phyloP scores from a whole-genome alignment of 1,140 invertebrate species.

The Vanessa atalanta region DNA sequence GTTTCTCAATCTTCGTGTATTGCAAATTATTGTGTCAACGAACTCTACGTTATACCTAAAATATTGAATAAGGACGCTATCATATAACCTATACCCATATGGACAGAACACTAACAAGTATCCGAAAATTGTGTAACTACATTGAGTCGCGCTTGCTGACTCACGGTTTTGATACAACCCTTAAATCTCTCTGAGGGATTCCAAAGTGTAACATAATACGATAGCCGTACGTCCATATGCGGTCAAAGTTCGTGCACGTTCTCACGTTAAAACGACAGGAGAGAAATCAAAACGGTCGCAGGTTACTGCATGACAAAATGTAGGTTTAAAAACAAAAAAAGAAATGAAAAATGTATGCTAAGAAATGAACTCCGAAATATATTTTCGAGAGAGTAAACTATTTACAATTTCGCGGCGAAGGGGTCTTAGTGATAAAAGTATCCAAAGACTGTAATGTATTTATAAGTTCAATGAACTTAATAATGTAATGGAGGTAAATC shows the following conservation, averaged over 20 bases:
- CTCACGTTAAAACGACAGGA: conserved; percentile 41
- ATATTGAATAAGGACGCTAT: conserved; percentile 27
- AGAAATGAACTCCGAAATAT: conserved; percentile 72
- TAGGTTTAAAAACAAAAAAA: conserved; percentile 45
- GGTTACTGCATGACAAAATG: conserved; percentile 53
- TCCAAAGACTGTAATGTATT: conserved; percentile 80
- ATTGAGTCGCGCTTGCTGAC: background rate
- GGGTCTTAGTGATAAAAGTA: conserved; percentile 76
- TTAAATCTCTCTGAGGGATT: background rate
- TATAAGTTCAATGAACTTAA: conserved; percentile 75
- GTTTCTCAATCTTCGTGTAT: background rate
- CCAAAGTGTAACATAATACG: background rate
- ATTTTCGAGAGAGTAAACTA: conserved; percentile 77
- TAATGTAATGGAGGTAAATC: conserved; percentile 61
- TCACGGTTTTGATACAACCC: background rate
- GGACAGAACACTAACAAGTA: conserved; percentile 18
- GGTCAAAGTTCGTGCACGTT: conserved; percentile 41
- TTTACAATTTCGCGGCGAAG: conserved; percentile 70
- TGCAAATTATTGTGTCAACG: background rate
- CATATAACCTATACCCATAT: conserved; percentile 42
- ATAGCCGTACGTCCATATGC: conserved; percentile 47
- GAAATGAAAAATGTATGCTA: conserved; percentile 52
- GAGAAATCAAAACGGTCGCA: conserved; percentile 37
- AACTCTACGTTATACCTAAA: background rate
- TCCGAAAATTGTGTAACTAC: background rate